Evolutionary conservation across 2,888 invertebrate species (phyloP).

Genomic region (Mellilla xanthometata): DNA sequence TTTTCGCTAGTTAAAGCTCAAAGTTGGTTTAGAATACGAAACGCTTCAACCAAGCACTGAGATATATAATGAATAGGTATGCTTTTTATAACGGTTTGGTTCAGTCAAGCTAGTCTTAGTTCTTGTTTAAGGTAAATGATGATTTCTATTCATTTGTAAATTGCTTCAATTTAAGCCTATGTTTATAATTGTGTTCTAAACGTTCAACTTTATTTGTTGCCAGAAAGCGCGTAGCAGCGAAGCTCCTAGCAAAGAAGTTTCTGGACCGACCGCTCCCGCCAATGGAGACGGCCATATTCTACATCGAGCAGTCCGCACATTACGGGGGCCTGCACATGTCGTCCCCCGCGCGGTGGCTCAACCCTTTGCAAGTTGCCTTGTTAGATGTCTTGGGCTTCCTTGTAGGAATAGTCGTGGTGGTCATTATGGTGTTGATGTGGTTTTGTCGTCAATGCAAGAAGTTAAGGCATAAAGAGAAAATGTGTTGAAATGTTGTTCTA

Average conservation of each 20-base stretch:
- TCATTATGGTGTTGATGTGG: constrained; percentile 4
- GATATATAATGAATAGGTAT: too few relatives aligned
- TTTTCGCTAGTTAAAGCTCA: too few relatives aligned
- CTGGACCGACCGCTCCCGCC: constrained; percentile 41
- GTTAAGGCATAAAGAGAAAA: constrained; percentile 22
- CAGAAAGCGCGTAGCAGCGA: constrained; percentile 44
- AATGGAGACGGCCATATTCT: constrained; percentile 50
- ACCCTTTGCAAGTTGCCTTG: constrained; percentile 33
- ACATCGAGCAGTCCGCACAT: constrained; percentile 46
- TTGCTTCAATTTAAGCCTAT: too few relatives aligned
- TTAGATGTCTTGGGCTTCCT: constrained; percentile 38
- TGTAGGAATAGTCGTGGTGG: constrained; percentile 23
- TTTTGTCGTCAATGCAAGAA: constrained; percentile 8
- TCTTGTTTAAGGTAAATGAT: too few relatives aligned
- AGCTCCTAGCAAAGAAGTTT: constrained; percentile 43
- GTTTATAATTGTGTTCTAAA: too few relatives aligned
- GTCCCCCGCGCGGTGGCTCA: constrained; percentile 37
- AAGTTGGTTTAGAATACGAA: too few relatives aligned
- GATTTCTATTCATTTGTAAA: too few relatives aligned
- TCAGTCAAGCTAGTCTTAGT: too few relatives aligned
- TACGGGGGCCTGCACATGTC: constrained; percentile 41
- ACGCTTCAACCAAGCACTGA: too few relatives aligned
- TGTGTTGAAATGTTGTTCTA: too few relatives aligned
- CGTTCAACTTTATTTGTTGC: too few relatives aligned
- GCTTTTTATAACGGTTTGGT: too few relatives aligned